Evolutionary conservation across 2,113 vertebrate species (phyloP).

Genomic region (Hemibagrus wyckioides): DNA sequence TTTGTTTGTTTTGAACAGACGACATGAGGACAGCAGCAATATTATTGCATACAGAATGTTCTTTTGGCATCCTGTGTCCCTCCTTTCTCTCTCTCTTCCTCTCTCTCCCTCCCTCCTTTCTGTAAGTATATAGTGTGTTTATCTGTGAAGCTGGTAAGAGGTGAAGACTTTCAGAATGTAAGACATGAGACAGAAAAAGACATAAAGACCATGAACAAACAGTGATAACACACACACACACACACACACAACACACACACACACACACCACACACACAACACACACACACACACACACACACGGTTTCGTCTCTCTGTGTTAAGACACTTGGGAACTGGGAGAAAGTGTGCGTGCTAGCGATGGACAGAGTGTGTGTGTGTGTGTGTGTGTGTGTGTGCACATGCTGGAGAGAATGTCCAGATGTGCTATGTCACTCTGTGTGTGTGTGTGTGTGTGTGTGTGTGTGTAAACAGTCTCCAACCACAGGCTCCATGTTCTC

Average conservation of each 20-base stretch:
- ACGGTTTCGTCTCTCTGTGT: neutral
- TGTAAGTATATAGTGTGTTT: neutral
- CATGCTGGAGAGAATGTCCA: neutral
- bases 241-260: conserved; percentile 16
- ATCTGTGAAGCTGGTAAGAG: neutral
- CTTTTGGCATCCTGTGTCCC: conserved; percentile 8
- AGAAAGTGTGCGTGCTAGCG: conserved; percentile 4
- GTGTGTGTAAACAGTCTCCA: neutral
- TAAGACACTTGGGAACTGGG: neutral
- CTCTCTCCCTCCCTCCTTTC: neutral
- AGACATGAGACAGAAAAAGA: neutral
- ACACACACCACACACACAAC: neutral
- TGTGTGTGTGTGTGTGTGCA: conserved; percentile 1
- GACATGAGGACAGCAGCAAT: conserved; percentile 49
- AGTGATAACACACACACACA: conserved; percentile 1
- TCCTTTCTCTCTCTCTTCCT: neutral
- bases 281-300: conserved; percentile 4
- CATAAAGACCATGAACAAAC: neutral
- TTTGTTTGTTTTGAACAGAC: conserved; percentile 24
- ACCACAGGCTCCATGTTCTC: neutral
- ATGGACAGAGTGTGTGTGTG: conserved; percentile 23
- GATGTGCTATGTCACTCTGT: conserved; percentile 6
- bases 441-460: conserved; percentile 9
- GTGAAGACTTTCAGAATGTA: neutral
- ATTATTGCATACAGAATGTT: conserved; percentile 54